Percentiles rank a stretch among this genome's conserved stretches.
Conservation (phyloP, 2,888 invertebrate species). For the Dolichomitus sp. region DNA sequence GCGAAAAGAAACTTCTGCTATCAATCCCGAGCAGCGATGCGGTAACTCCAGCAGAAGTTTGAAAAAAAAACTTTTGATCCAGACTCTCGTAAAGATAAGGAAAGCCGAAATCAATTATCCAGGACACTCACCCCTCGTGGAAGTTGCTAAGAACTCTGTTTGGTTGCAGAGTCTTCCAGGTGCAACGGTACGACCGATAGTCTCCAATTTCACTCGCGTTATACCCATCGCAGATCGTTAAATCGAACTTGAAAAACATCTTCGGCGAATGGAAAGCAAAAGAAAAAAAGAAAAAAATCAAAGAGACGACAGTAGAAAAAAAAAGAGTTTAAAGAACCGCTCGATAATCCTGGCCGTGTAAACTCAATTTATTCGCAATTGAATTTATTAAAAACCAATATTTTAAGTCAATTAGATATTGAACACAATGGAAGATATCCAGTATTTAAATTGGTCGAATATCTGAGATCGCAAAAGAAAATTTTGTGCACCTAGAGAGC, state of each 20-base stretch:
- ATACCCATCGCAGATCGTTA: constrained; percentile 48
- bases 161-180: constrained; percentile 44
- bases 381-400: not conserved
- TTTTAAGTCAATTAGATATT: not conserved
- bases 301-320: not conserved
- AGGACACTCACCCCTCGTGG: constrained; percentile 49
- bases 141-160: constrained; percentile 48
- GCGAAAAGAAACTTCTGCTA: constrained; percentile 11
- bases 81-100: constrained; percentile 51
- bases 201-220: constrained; percentile 64
- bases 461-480: not conserved
- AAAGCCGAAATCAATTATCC: constrained; percentile 63
- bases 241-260: constrained; percentile 57
- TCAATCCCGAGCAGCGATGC: constrained; percentile 41
- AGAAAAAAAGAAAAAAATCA: not conserved
- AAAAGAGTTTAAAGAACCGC: not conserved
- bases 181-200: constrained; percentile 55
- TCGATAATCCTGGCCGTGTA: not conserved
- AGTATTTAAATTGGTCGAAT: not conserved
- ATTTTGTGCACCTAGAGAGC: not conserved
- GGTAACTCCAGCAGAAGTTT: constrained; percentile 24
- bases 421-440: not conserved
- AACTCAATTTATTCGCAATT: constrained; percentile 6
- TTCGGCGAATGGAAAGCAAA: not conserved
- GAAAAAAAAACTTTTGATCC: constrained; percentile 18